phyloP scores from a whole-genome alignment of 2,797 vertebrate species.

The Salarias fasciatus region DNA sequence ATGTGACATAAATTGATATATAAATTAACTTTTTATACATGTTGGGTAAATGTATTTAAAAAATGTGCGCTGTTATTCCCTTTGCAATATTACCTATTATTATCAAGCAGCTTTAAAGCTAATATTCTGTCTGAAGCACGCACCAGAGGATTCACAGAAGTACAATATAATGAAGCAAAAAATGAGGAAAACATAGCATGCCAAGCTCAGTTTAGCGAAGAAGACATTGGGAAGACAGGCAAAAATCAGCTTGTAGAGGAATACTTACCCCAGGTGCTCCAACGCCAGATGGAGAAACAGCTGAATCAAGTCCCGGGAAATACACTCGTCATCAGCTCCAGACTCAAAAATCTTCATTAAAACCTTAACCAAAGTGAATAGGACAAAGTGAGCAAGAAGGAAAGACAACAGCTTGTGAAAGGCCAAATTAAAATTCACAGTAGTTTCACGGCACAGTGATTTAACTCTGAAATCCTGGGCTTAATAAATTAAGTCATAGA shows the following conservation, averaged over 20 bases:
- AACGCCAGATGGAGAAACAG: constrained; percentile 71
- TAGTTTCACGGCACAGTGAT: constrained; percentile 55
- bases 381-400: constrained; percentile 30
- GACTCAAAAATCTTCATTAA: constrained; percentile 58
- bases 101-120: constrained; percentile 6
- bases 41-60: constrained; percentile 14
- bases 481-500: constrained; percentile 72
- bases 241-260: constrained; percentile 36
- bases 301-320: constrained; percentile 67
- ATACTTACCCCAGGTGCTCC: constrained; percentile 62
- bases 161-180: constrained; percentile 3
- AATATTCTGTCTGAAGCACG: constrained; percentile 16
- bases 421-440: constrained; percentile 69
- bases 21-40: neutral
- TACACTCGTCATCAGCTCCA: constrained; percentile 51
- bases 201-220: constrained; percentile 17
- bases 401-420: constrained; percentile 43
- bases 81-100: neutral
- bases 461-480: constrained; percentile 60
- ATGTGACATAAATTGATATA: neutral
- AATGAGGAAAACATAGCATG: constrained; percentile 18
- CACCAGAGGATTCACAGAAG: constrained; percentile 3
- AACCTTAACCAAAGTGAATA: constrained; percentile 38
- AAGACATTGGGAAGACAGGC: constrained; percentile 10
- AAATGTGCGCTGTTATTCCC: neutral